A percentile compares a stretch with the other conserved stretches of the same genome.
Evolutionary conservation across 2,888 invertebrate species (phyloP).

Genomic region (Adineta ricciae): DNA sequence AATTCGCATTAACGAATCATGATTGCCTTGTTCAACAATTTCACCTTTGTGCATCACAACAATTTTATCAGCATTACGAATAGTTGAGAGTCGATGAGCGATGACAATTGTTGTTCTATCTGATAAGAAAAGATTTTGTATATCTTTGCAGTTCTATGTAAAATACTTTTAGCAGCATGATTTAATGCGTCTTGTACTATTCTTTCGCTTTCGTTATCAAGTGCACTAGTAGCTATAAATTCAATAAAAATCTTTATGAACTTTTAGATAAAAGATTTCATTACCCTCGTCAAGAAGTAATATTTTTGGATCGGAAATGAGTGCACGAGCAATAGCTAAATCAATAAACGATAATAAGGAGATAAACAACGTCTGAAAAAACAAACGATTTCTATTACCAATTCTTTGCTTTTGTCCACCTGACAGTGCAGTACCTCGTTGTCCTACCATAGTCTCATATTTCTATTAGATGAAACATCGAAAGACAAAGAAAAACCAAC

Average conservation of each 20-base stretch:
- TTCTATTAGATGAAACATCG: no score
- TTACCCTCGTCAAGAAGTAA: slow-evolving; percentile 26
- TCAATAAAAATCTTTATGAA: no score
- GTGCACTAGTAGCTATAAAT: slow-evolving; percentile 53
- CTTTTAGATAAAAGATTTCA: no score
- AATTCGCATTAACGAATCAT: slow-evolving; percentile 51
- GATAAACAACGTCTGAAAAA: no score
- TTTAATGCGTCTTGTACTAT: slow-evolving; percentile 66
- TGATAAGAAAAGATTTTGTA: slow-evolving; percentile 28
- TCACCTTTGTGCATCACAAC: slow-evolving; percentile 54
- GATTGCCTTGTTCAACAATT: slow-evolving; percentile 52
- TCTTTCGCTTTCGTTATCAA: slow-evolving; percentile 64
- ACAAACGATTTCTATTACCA: no score
- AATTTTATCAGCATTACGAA: slow-evolving; percentile 53
- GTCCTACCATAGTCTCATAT: slow-evolving; percentile 24
- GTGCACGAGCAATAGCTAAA: slow-evolving; percentile 51
- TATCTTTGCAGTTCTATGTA: background rate
- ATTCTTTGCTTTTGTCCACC: slow-evolving; percentile 33
- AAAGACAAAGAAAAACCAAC: no score
- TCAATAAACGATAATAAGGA: background rate
- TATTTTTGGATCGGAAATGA: slow-evolving; percentile 57
- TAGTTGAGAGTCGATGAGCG: slow-evolving; percentile 54
- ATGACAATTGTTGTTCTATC: slow-evolving; percentile 53
- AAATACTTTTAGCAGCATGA: slow-evolving; percentile 46
- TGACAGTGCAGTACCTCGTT: slow-evolving; percentile 20